These are phyloP conservation scores for Metaphire vulgaris DNA, from an alignment of 1,140 invertebrate genomes.

Conservation along the genomic window DNA sequence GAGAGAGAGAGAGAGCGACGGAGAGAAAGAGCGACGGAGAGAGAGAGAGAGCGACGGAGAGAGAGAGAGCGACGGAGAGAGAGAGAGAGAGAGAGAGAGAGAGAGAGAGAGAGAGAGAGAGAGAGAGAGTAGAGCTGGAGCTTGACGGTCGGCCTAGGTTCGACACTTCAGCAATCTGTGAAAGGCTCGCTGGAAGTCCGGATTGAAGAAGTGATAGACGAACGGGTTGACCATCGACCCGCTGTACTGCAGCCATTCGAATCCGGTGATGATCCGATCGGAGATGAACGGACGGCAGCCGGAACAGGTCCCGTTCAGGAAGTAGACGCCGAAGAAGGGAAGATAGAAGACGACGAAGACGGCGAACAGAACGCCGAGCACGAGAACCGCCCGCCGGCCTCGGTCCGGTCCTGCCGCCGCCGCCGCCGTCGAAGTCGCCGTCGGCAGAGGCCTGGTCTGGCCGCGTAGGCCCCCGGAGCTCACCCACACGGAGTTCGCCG, in stretches of 20 bases:
- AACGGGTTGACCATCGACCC: slow-evolving; percentile 37
- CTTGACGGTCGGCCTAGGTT: not conserved
- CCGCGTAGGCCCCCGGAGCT: not conserved
- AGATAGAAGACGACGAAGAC: slow-evolving; percentile 36
- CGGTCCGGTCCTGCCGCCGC: slow-evolving; percentile 3
- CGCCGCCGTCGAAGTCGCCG: not conserved
- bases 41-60: not conserved
- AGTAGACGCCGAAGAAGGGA: slow-evolving; percentile 36
- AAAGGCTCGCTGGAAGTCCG: slow-evolving; percentile 34
- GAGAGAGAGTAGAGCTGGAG: not conserved
- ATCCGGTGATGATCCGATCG: slow-evolving; percentile 23
- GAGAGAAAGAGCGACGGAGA: not conserved
- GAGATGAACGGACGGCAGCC: slow-evolving; percentile 27
- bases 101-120: not conserved
- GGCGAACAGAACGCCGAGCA: slow-evolving; percentile 35
- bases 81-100: not conserved
- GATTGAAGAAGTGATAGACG: slow-evolving; percentile 37
- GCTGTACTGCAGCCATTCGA: slow-evolving; percentile 36
- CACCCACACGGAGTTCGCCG: not conserved
- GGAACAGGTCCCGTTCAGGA: slow-evolving; percentile 32
- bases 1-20: not conserved
- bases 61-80: not conserved
- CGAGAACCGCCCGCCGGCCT: slow-evolving; percentile 23
- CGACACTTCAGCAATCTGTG: slow-evolving; percentile 33
- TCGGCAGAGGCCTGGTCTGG: not conserved